phyloP scores from a whole-genome alignment of 2,113 vertebrate species.

The Holacanthus passer region DNA sequence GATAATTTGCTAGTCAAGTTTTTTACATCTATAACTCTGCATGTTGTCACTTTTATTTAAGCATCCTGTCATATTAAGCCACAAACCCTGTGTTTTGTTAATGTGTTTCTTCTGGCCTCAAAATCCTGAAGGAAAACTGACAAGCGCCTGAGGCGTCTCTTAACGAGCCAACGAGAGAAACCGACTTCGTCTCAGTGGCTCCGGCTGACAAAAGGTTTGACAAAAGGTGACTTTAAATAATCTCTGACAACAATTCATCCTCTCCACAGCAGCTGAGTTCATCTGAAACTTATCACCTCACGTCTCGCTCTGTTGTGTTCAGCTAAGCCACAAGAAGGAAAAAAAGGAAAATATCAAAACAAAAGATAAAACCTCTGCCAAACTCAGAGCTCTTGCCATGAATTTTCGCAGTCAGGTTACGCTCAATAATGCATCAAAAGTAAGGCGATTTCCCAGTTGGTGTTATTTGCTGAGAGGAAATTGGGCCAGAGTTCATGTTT shows the following conservation, averaged over 20 bases:
- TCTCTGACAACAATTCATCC: neutral
- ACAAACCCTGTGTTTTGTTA: neutral
- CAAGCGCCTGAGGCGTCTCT: neutral
- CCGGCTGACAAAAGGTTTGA: constrained; percentile 16
- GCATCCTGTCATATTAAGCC: neutral
- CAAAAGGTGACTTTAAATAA: constrained; percentile 4
- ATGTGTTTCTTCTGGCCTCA: neutral
- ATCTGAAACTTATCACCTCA: constrained; percentile 3
- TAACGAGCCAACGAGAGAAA: neutral
- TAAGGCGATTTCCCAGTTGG: constrained; percentile 18
- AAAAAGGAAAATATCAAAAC: constrained; percentile 13
- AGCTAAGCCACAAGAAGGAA: neutral
- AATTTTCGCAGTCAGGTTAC: constrained; percentile 18
- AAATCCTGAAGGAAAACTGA: neutral
- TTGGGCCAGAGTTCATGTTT: constrained; percentile 41
- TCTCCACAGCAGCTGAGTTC: neutral
- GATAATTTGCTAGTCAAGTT: neutral
- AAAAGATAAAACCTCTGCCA: constrained; percentile 10
- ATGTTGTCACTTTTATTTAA: neutral
- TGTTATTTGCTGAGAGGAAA: constrained; percentile 22
- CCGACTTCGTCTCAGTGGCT: neutral
- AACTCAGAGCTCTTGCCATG: neutral
- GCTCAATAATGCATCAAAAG: constrained; percentile 38
- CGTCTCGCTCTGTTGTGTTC: neutral
- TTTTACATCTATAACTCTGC: neutral